phyloP scores from a whole-genome alignment of 2,888 invertebrate genomes.

The Leptothorax acervorum region DNA sequence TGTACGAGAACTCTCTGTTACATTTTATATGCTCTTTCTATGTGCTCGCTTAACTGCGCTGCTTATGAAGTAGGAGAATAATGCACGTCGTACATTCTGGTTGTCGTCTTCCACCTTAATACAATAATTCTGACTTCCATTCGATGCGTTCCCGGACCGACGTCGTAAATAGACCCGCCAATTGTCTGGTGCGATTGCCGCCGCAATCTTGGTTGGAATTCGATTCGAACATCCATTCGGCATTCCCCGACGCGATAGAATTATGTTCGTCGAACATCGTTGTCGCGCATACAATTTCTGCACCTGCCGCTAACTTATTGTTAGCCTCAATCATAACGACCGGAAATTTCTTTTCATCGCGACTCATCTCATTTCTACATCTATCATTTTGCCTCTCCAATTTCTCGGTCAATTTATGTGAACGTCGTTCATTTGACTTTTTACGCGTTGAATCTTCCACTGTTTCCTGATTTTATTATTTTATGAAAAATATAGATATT shows the following conservation, averaged over 20 bases:
- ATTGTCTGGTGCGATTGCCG: slow-evolving; percentile 60
- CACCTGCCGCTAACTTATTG: slow-evolving; percentile 28
- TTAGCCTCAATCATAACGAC: slow-evolving; percentile 25
- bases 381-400: slow-evolving; percentile 28
- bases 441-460: not conserved
- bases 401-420: slow-evolving; percentile 15
- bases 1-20: not conserved
- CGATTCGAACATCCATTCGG: slow-evolving; percentile 58
- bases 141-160: slow-evolving; percentile 50
- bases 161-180: slow-evolving; percentile 66
- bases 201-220: slow-evolving; percentile 64
- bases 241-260: slow-evolving; percentile 46
- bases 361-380: not conserved
- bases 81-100: slow-evolving; percentile 50
- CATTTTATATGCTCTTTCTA: not conserved
- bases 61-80: slow-evolving; percentile 36
- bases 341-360: slow-evolving; percentile 37
- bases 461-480: not conserved
- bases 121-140: slow-evolving; percentile 62
- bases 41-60: not conserved
- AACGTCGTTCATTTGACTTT: not conserved
- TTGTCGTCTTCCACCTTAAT: slow-evolving; percentile 51
- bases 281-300: slow-evolving; percentile 53
- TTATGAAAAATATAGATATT: not conserved
- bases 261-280: slow-evolving; percentile 50